Evolutionary conservation across 2,888 invertebrate species (phyloP), one percentile per base, ranked within the genome.

Genomic region (Diadegma fenestrale): DNA sequence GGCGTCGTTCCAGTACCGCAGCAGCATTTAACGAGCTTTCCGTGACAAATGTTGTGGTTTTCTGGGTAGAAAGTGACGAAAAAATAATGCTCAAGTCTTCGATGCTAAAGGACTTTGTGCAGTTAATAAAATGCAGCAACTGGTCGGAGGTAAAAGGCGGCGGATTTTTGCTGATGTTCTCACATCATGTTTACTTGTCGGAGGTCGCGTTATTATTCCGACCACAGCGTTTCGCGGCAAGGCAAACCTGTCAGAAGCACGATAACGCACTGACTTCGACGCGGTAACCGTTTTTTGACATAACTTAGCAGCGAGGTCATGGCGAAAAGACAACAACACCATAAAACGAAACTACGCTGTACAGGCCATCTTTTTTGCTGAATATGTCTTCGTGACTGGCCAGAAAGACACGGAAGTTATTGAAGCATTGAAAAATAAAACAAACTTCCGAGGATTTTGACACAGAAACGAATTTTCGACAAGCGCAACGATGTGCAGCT

Each of bases 201-300:
- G 33, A 33, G 72, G 12, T 68, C 77, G 54, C 33, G 73, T 78
- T 26, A 64, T 78, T 85, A 22, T 58, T 73, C 61, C 58, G 64
- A 73, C 84, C 77, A 63, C 73, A 81, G 45, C 68, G 69, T 78
- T 68, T 75, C 51, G 51, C 63, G 51, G 22, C 33, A 37, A 54
- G 73, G 54, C 43, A 78, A 71, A 73, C 63, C 81, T 72, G 63
- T 69, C 68, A 61, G 78, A 19, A 51, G 68, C 14, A 48, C 81
- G 72, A 81, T 78, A 75, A 81, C 84, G 81, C 73, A 45, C 81
- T 51, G 68, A 54, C 68, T 71, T 81, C 66, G 75, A 73, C 75
- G 72, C 80, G 80, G 66, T 66, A 77, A 72, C 72, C 48, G 41
- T 84, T 22, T n/a, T 84, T 22, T n/a, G 51, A 68, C 61, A 26